Base-by-base conservation (phyloP, 2,888 invertebrate genomes). In the Zelleria hepariella region DNA sequence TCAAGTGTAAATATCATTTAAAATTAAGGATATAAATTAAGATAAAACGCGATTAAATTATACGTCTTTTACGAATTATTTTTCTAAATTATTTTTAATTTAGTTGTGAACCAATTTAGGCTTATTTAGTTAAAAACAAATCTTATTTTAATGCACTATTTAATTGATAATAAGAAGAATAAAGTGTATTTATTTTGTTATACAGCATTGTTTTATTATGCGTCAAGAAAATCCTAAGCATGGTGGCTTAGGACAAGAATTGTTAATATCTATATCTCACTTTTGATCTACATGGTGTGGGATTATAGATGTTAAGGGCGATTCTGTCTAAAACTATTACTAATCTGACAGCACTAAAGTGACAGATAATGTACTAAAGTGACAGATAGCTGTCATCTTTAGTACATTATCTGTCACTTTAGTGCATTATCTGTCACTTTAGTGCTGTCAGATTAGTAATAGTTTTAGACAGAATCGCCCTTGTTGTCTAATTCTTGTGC, bases 141-240 rank as follows among this genome's bases (percentile, higher is more conserved):
- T 49, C 18, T 58, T 58, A 26, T 74, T 75, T 70, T 75, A 71
- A 75, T 72, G 71, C 71, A 72, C 72, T 79, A 82, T 83, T 85
- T 84, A 82, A 82, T 74, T 51, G 69, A 73, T 60, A 67, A 70
- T 78, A 79, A 79, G 73, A 73, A 78, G 15, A 81, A 80, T 83
- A 81, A 82, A 84, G 66, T 80, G 74, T 87, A 86, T 87, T 86
- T 87, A 87, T 87, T 86, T 74, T 79, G 82, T 72, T 74, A 71
- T 71, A 51, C 59, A 48, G 59, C 25, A 69, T 72, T 66, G 71
- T 73, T 75, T 66, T 60, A 59, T 60, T 23, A 55, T 23, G 32
- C 51, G 32, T 8, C 32, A 32, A 32, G 10, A 15, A 10, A 32
- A 15, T n/a, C n/a, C n/a, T n/a, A n/a, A n/a, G n/a, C n/a, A n/a